phyloP scores from a whole-genome alignment of 2,888 invertebrate genomes.

The Diaprepes abbreviatus region DNA sequence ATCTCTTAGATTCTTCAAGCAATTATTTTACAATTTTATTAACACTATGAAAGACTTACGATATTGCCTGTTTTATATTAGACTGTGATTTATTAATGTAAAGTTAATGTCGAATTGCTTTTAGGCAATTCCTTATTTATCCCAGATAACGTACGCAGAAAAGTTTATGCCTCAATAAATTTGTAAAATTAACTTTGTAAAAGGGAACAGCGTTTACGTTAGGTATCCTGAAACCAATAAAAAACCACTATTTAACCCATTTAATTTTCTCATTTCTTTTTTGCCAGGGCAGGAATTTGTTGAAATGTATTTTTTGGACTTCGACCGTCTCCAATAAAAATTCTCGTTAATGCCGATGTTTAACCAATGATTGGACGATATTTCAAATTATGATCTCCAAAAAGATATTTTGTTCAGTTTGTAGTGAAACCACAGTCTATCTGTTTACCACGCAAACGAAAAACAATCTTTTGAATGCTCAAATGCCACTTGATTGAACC shows the following conservation, averaged over 20 bases:
- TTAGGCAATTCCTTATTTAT: constrained; percentile 46
- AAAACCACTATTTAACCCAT: constrained; percentile 60
- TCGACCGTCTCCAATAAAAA: no score
- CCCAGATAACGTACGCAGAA: constrained; percentile 53
- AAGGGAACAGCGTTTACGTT: constrained; percentile 55
- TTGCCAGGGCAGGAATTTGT: constrained; percentile 24
- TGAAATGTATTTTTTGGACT: no score
- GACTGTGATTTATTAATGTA: constrained; percentile 50
- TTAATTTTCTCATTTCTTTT: constrained; percentile 60
- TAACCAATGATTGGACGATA: no score
- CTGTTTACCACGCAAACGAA: no score
- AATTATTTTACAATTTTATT: constrained; percentile 38
- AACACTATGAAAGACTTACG: constrained; percentile 41
- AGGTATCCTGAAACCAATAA: constrained; percentile 57
- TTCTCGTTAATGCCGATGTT: no score
- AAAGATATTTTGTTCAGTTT: no score
- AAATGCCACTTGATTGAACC: no score
- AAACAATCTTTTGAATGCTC: no score
- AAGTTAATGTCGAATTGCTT: constrained; percentile 33
- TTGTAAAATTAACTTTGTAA: constrained; percentile 60
- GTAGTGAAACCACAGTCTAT: no score
- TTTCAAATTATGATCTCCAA: no score
- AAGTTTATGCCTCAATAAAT: constrained; percentile 59
- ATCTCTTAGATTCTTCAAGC: constrained; percentile 5
- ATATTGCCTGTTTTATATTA: constrained; percentile 48